These are phyloP conservation scores for Saccopteryx bilineata DNA, from an alignment of 2,113 vertebrate genomes.

Conservation along the genomic window DNA sequence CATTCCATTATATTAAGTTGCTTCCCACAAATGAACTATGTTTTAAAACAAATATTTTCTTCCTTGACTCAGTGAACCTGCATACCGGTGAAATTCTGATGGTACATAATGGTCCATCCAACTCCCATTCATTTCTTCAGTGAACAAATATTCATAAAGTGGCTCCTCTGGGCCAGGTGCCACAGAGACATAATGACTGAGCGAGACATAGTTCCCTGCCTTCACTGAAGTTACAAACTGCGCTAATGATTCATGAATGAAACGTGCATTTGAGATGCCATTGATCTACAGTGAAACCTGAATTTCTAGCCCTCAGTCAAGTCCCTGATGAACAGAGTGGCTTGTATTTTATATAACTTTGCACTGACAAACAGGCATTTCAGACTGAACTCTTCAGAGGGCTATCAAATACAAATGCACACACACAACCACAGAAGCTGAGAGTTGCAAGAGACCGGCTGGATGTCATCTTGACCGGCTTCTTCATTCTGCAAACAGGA, in stretches of 20 bases:
- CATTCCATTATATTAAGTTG: neutral
- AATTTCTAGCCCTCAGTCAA: neutral
- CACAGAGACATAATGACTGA: neutral
- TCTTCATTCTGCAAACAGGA: slow-evolving; percentile 4
- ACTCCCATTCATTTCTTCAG: slow-evolving; percentile 19
- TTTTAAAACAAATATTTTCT: neutral
- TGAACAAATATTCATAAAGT: slow-evolving; percentile 7
- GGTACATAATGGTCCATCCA: neutral
- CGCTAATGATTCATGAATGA: neutral
- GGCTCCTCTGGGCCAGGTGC: neutral
- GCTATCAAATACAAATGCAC: neutral
- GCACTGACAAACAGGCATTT: neutral
- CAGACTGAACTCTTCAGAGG: neutral
- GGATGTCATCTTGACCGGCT: neutral
- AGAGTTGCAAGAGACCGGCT: neutral
- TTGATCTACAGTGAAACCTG: neutral
- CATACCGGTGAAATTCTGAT: slow-evolving; percentile 36
- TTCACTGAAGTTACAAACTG: neutral
- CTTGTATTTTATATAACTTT: neutral
- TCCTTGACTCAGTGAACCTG: neutral
- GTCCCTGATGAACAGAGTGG: neutral
- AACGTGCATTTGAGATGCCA: neutral
- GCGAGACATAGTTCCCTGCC: neutral
- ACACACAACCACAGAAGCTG: neutral
- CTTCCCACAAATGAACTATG: neutral